Percentiles rank a stretch among this genome's conserved stretches.
These are phyloP conservation scores for Contarinia nasturtii DNA, from an alignment of 1,140 invertebrate species.

Conservation along the genomic window DNA sequence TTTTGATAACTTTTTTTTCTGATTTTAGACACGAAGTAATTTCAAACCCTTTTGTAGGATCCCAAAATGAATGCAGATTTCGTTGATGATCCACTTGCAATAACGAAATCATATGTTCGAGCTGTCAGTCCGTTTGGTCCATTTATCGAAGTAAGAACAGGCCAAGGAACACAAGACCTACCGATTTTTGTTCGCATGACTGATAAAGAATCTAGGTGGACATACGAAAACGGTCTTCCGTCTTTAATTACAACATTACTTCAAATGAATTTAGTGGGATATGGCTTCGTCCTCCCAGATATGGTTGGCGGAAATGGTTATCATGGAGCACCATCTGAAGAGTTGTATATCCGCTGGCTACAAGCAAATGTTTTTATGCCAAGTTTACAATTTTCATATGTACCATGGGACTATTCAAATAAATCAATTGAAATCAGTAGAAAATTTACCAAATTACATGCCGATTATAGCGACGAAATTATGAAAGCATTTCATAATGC, in stretches of 20 bases:
- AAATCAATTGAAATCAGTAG: conserved; percentile 46
- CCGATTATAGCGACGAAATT: conserved; percentile 39
- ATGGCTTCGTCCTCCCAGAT: conserved; percentile 69
- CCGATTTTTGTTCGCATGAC: conserved; percentile 75
- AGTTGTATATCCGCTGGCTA: conserved; percentile 81
- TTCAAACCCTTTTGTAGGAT: too few relatives aligned
- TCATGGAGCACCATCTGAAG: conserved; percentile 39
- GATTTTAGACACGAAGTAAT: too few relatives aligned
- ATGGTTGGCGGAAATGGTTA: conserved; percentile 85
- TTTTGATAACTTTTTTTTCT: too few relatives aligned
- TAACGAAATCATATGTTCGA: conserved; percentile 42
- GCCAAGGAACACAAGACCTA: conserved; percentile 45
- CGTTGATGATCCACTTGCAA: conserved; percentile 34
- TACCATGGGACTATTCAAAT: conserved; percentile 70
- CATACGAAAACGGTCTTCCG: conserved; percentile 51
- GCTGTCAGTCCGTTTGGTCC: conserved; percentile 40
- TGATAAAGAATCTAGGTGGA: conserved; percentile 70
- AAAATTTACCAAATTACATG: conserved; percentile 48
- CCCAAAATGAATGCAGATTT: conserved; percentile 25
- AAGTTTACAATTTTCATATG: conserved; percentile 67
- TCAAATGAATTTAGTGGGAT: conserved; percentile 66
- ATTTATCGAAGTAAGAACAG: conserved; percentile 51
- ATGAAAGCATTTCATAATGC: conserved; percentile 35
- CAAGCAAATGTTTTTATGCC: conserved; percentile 77
- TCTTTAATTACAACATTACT: conserved; percentile 64